Conservation (phyloP, 2,113 vertebrate genomes). For the Amphiprion ocellaris region DNA sequence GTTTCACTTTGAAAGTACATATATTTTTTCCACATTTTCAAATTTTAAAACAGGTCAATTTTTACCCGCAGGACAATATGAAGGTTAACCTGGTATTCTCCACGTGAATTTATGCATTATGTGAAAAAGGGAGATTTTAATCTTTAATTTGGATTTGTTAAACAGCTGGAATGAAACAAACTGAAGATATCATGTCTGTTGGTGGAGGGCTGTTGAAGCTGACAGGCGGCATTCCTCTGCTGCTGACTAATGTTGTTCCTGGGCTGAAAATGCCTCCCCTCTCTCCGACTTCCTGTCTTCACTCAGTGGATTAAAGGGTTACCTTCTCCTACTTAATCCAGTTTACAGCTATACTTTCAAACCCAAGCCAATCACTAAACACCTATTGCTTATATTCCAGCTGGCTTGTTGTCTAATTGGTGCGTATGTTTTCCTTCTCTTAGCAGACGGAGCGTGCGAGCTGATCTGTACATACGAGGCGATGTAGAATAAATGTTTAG, state of each 20-base stretch:
- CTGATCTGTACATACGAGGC: slow-evolving; percentile 2
- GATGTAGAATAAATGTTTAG: background rate
- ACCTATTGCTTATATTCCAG: slow-evolving; percentile 27
- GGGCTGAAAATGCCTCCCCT: slow-evolving; percentile 59
- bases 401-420: slow-evolving; percentile 23
- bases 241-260: slow-evolving; percentile 59
- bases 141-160: background rate
- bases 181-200: background rate
- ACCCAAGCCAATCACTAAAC: slow-evolving; percentile 44
- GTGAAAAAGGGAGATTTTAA: too few species aligned
- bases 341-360: slow-evolving; percentile 51
- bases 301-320: slow-evolving; percentile 69
- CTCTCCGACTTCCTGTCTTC: slow-evolving; percentile 53
- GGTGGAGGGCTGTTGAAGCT: slow-evolving; percentile 9
- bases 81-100: too few species aligned
- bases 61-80: too few species aligned
- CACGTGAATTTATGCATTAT: too few species aligned
- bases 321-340: slow-evolving; percentile 68
- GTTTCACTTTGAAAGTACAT: too few species aligned
- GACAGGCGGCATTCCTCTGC: slow-evolving; percentile 50
- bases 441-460: background rate
- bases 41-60: too few species aligned
- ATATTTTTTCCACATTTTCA: too few species aligned
- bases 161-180: background rate
- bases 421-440: background rate